phyloP scores from a whole-genome alignment of 2,113 vertebrate genomes.

The Tautogolabrus adspersus region DNA sequence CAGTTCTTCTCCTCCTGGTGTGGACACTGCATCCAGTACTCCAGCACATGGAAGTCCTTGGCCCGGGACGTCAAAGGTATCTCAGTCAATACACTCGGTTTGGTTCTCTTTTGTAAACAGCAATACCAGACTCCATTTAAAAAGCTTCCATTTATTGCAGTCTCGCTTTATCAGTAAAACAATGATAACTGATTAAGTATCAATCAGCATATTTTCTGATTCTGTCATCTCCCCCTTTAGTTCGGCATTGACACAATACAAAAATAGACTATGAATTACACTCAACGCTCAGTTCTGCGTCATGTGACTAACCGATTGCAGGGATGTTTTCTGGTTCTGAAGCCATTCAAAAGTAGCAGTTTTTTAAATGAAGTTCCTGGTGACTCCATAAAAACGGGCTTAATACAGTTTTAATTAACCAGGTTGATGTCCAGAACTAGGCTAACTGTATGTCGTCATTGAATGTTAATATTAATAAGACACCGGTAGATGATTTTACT shows the following conservation, averaged over 20 bases:
- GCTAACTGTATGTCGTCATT: no score
- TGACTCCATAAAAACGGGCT: no score
- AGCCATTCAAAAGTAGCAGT: neutral
- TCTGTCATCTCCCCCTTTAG: accelerated
- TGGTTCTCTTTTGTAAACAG: neutral
- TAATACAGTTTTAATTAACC: no score
- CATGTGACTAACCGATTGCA: neutral
- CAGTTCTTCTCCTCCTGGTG: constrained; percentile 98
- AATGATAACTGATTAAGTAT: accelerated
- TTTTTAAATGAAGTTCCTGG: constrained; percentile 5
- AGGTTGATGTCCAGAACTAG: no score
- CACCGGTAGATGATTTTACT: no score
- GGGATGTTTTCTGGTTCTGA: neutral
- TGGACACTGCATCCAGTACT: constrained; percentile 95
- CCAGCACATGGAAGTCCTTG: constrained; percentile 91
- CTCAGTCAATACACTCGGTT: neutral
- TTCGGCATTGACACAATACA: neutral
- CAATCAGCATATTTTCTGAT: neutral
- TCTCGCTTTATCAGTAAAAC: accelerated
- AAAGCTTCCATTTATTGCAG: accelerated
- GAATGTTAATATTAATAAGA: no score
- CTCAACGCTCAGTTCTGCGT: accelerated
- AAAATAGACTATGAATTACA: neutral
- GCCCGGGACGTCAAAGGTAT: constrained; percentile 92
- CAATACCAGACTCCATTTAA: neutral